Evolutionary conservation across 2,113 vertebrate genomes (phyloP), one percentile per base, ranked within the genome.

Genomic region (Alligator mississippiensis): DNA sequence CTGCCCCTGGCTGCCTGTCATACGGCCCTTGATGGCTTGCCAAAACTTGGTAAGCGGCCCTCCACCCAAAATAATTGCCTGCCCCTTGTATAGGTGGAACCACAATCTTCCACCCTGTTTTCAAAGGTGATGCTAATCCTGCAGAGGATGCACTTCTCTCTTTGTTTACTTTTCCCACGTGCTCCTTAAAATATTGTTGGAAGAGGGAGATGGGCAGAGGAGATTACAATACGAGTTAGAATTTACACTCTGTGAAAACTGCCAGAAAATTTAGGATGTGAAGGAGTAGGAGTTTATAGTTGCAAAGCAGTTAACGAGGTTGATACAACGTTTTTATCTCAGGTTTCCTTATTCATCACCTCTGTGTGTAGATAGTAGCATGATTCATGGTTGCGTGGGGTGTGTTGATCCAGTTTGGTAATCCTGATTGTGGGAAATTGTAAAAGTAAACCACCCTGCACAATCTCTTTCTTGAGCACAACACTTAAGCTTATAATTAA

Each of bases 101-200:
- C 3, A 0, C 62, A 16, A 4, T 2, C 62, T 28, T 16, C 13
- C 55, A 15, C 1, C 30, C 74, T 4, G 3, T 5, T 13, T 27
- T 16, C 27, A 8, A 5, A 11, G 0, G 16, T 63, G 2, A 9
- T 0, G 16, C 2, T 9, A 1, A n/a, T 3, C 70, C 1, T 30
- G 8, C 5, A 16, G 62, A 22, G 3, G 30, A 57, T 28, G 64
- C 64, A 24, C 38, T 14, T 3, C 34, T 34, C 2, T 28, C 74
- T 17, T 15, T 9, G 16, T 0, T 9, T 27, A 19, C 4, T 34
- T 2, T 2, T 14, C 3, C 17, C 10, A 2, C 1, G 6, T 24
- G 62, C 27, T 57, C 4, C 28, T 5, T 34, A 22, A 4, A 2
- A 0, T 25, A 5, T 4, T 3, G 38, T 75, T 57, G 62, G n/a